Evolutionary conservation across 2,888 invertebrate genomes (phyloP).

Genomic region (Antheraea assamensis): DNA sequence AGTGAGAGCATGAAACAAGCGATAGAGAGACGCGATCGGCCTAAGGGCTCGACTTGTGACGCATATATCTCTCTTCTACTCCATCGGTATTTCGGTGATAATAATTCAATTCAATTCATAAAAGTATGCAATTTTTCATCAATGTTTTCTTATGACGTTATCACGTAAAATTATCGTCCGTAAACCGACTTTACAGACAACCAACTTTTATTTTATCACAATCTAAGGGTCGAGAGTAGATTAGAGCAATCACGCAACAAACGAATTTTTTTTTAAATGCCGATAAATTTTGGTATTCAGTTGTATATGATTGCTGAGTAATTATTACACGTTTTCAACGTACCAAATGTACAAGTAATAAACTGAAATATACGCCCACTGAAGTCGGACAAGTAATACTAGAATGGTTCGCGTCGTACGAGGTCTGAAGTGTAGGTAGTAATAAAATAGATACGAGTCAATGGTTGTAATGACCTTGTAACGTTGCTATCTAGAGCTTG

Average conservation of each 20-base stretch:
- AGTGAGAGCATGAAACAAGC: too few relatives aligned
- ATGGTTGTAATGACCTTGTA: conserved; percentile 53
- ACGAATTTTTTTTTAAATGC: not conserved
- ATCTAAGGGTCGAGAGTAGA: too few relatives aligned
- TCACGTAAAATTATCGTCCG: too few relatives aligned
- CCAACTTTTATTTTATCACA: too few relatives aligned
- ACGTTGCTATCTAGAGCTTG: conserved; percentile 41
- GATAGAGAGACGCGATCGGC: too few relatives aligned
- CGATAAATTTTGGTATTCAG: not conserved
- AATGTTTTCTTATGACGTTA: too few relatives aligned
- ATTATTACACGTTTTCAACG: not conserved
- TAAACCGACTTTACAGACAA: too few relatives aligned
- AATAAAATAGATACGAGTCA: conserved; percentile 51
- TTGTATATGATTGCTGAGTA: not conserved
- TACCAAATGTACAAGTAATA: not conserved
- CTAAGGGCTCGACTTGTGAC: too few relatives aligned
- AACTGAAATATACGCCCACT: not conserved
- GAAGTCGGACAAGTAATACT: not conserved
- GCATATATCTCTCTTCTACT: too few relatives aligned
- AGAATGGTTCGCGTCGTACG: conserved; percentile 1
- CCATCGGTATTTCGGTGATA: too few relatives aligned
- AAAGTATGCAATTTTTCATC: too few relatives aligned
- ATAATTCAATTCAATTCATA: too few relatives aligned
- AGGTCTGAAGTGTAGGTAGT: conserved; percentile 34
- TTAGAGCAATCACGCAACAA: not conserved